These are phyloP conservation scores for Grammomys surdaster DNA, from an alignment of 2,113 vertebrate species.

Conservation along the genomic window DNA sequence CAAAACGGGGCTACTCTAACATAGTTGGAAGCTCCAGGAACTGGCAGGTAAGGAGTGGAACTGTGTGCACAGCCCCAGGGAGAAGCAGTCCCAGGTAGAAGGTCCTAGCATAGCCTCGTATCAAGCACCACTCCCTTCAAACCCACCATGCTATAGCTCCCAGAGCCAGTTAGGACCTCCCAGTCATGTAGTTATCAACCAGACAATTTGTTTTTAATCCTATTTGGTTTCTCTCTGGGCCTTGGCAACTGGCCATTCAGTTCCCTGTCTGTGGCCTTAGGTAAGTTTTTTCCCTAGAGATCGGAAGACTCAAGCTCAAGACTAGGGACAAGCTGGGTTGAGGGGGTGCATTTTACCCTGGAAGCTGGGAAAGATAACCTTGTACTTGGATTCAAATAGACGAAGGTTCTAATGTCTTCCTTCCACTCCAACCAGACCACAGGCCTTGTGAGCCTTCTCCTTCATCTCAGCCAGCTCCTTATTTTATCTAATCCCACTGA, in stretches of 20 bases:
- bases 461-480: not conserved
- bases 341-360: not conserved
- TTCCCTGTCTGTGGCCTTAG: not conserved
- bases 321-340: not conserved
- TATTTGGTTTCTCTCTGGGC: not conserved
- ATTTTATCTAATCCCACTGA: not conserved
- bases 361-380: not conserved
- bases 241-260: not conserved
- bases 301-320: not conserved
- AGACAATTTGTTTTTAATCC: not conserved
- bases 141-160: too few relatives aligned
- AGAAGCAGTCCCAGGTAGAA: not conserved
- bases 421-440: not conserved
- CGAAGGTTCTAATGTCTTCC: not conserved
- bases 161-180: not conserved
- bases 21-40: too few relatives aligned
- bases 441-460: not conserved
- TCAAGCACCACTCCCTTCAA: too few relatives aligned
- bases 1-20: not conserved
- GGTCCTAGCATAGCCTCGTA: not conserved
- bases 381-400: not conserved
- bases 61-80: too few relatives aligned
- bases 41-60: rapidly evolving
- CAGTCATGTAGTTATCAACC: not conserved
- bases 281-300: not conserved